A percentile compares a stretch with the other conserved stretches of the same genome.
Conservation (phyloP, 2,888 invertebrate species). For the Phaedon cochleariae region DNA sequence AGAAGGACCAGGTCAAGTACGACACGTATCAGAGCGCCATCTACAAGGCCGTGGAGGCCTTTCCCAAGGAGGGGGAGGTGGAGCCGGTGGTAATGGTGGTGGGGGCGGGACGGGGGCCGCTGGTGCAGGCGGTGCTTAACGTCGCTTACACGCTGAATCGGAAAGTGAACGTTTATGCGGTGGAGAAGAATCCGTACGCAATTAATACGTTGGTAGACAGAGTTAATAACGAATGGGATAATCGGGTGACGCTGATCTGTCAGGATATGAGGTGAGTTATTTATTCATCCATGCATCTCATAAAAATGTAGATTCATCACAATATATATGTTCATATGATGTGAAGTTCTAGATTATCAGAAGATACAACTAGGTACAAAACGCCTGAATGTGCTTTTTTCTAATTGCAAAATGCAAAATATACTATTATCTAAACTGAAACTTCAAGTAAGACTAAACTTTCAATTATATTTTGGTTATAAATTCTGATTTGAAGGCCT, state of each 20-base stretch:
- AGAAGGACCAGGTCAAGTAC: constrained; percentile 97
- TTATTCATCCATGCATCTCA: too few relatives aligned
- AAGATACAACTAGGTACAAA: too few relatives aligned
- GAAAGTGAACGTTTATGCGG: constrained; percentile 86
- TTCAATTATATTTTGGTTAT: too few relatives aligned
- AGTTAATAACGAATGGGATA: constrained; percentile 80
- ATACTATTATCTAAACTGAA: too few relatives aligned
- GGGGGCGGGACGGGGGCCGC: constrained; percentile 83
- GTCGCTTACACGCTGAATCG: constrained; percentile 71
- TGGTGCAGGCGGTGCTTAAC: constrained; percentile 88
- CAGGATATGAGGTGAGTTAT: constrained; percentile 83
- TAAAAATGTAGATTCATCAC: too few relatives aligned
- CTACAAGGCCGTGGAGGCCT: constrained; percentile 74
- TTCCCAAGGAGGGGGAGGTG: constrained; percentile 62
- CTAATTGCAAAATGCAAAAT: too few relatives aligned
- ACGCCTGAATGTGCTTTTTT: too few relatives aligned
- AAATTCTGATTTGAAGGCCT: too few relatives aligned
- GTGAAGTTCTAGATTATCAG: too few relatives aligned
- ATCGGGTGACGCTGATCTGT: constrained; percentile 79
- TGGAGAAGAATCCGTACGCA: constrained; percentile 98
- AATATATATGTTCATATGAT: too few relatives aligned
- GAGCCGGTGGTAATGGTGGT: constrained; percentile 67
- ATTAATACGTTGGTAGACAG: constrained; percentile 82
- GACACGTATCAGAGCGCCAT: constrained; percentile 87
- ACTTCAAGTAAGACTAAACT: too few relatives aligned